A percentile compares a stretch with the other conserved stretches of the same genome.
Conservation (phyloP, 2,888 invertebrate species). For the Aethes cnicana region DNA sequence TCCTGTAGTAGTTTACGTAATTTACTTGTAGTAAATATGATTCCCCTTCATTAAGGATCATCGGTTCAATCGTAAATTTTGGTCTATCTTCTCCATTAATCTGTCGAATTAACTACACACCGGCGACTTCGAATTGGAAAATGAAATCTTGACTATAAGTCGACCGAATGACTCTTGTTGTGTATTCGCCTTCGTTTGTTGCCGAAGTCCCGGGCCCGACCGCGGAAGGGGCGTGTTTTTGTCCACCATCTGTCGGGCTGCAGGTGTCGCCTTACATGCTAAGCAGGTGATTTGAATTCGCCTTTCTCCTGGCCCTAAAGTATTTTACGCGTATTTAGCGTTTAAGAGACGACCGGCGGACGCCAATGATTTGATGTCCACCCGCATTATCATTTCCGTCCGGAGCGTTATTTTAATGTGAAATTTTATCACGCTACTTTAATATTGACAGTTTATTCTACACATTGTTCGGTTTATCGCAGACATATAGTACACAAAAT, state of each 20-base stretch:
- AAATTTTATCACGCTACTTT: too few relatives aligned
- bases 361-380: slow-evolving; percentile 12
- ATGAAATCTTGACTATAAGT: too few relatives aligned
- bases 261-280: slow-evolving; percentile 75
- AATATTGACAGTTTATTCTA: too few relatives aligned
- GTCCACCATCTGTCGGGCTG: slow-evolving; percentile 68
- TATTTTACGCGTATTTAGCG: slow-evolving; percentile 23
- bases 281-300: slow-evolving; percentile 76
- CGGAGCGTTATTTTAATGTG: too few relatives aligned
- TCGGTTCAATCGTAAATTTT: slow-evolving; percentile 6
- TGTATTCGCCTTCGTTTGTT: slow-evolving; percentile 27
- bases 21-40: slow-evolving; percentile 29
- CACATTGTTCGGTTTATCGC: too few relatives aligned
- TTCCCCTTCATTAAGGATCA: slow-evolving; percentile 5
- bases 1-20: slow-evolving; percentile 50
- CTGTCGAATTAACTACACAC: slow-evolving; percentile 26
- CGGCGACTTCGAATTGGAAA: too few relatives aligned
- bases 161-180: too few relatives aligned
- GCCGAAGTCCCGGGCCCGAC: slow-evolving; percentile 45
- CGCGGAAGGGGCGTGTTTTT: slow-evolving; percentile 56
- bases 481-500: too few relatives aligned
- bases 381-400: slow-evolving; percentile 17
- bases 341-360: neutral
- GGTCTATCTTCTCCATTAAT: slow-evolving; percentile 13
- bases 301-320: slow-evolving; percentile 46